Conservation (phyloP, 2,797 vertebrate genomes). For the Rhinogobio ventralis region DNA sequence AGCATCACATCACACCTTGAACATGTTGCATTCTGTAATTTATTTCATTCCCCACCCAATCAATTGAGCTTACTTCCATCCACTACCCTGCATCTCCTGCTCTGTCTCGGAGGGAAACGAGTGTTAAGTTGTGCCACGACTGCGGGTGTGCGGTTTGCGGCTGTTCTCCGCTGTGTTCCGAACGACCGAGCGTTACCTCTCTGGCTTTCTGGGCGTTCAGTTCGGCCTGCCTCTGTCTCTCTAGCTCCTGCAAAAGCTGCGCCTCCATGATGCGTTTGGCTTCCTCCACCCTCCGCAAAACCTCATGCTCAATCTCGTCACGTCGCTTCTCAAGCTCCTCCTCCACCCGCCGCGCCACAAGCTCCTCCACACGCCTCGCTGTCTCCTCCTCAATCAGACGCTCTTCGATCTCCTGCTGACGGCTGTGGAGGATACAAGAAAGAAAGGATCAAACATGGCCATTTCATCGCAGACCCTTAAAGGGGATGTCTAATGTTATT, state of each 20-base stretch:
- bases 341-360: conserved; percentile 96
- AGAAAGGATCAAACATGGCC: not conserved
- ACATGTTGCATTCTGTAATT: not conserved
- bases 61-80: not conserved
- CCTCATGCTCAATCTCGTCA: conserved; percentile 97
- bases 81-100: conserved; percentile 1
- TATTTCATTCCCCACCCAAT: not conserved
- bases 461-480: not conserved
- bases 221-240: conserved; percentile 97
- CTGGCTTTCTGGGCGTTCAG: conserved; percentile 96
- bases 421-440: conserved; percentile 71
- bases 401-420: conserved; percentile 99
- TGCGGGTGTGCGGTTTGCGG: conserved; percentile 44
- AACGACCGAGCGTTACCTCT: conserved; percentile 99
- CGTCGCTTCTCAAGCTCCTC: conserved; percentile 98
- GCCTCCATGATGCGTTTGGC: conserved; percentile 99
- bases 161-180: conserved; percentile 86
- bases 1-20: not conserved
- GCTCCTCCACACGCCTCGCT: conserved; percentile 95
- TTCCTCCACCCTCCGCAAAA: conserved; percentile 96
- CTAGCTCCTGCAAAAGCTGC: conserved; percentile 99
- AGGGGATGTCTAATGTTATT: no score
- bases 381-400: conserved; percentile 99
- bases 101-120: conserved; percentile 41
- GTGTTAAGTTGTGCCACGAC: conserved; percentile 45